Evolutionary conservation across 1,140 invertebrate genomes (phyloP).

Genomic region (Popillia japonica): DNA sequence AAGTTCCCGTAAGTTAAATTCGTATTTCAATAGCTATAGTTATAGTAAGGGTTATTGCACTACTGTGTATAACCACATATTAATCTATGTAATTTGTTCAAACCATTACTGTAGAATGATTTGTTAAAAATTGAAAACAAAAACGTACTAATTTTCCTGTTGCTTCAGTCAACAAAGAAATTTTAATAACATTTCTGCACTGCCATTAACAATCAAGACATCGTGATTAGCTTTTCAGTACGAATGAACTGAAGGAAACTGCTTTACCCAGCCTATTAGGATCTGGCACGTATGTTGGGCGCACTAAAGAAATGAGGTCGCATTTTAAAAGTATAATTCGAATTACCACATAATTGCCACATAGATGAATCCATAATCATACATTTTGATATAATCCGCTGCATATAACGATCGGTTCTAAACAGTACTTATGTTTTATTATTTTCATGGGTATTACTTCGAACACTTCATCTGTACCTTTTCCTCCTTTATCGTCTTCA

Average conservation of each 20-base stretch:
- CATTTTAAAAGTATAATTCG: constrained; percentile 37
- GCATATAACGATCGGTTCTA: constrained; percentile 22
- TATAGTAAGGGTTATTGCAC: too few relatives aligned
- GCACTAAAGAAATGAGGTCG: constrained; percentile 14
- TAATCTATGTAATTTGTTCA: too few relatives aligned
- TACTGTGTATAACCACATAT: too few relatives aligned
- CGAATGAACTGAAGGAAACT: background rate
- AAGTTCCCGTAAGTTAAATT: too few relatives aligned
- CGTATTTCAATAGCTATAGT: too few relatives aligned
- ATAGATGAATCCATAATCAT: constrained; percentile 37
- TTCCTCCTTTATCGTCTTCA: background rate
- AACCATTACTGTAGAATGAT: too few relatives aligned
- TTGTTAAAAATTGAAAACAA: too few relatives aligned
- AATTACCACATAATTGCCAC: constrained; percentile 36
- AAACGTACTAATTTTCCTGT: too few relatives aligned
- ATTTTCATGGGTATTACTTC: constrained; percentile 14
- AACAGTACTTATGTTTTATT: constrained; percentile 20
- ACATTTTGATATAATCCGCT: constrained; percentile 30
- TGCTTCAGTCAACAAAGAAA: too few relatives aligned
- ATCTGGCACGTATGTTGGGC: background rate
- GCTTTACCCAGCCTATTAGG: background rate
- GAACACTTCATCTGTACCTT: background rate
- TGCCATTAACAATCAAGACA: background rate
- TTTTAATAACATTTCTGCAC: too few relatives aligned
- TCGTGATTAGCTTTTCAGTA: background rate